Evolutionary conservation across 2,888 invertebrate genomes (phyloP), one percentile per base, ranked within the genome.

Genomic region (Orgyia antiqua): DNA sequence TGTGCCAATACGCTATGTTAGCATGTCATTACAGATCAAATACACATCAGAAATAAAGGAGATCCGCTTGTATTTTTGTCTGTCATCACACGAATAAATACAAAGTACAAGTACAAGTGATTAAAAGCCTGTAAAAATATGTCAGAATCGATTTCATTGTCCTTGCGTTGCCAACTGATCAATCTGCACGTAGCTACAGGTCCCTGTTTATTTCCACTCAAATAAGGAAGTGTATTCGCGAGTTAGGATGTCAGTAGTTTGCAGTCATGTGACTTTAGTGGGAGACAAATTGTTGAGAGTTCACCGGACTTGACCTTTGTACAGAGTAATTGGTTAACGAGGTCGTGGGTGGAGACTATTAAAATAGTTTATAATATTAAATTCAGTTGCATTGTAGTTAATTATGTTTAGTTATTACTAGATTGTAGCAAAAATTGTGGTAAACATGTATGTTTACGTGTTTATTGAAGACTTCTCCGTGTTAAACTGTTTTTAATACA

Each of bases 261-360:
- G 29, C 29, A 21, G 9, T 32, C 31, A 29, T 31, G 23, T 21
- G 32, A 36, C 36, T 31, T 30, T 13, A 31, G 31, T 9, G 31
- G 36, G 36, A 36, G 53, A 67, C 58, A 52, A 66, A 67, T 73
- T 70, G 68, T 58, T 60, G 57, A 58, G 60, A 67, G 73, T 71
- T 76, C 76, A 70, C 55, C 58, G 67, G 68, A 69, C 72, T 76
- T 82, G 80, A 80, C 79, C 79, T 73, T 68, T 40, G 42, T 48
- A 54, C 51, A 35, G 40, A 50, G 49, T 50, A 55, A 58, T 61
- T 65, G 53, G 42, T 21, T 49, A 42, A 53, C 42, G 33, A 13
- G 28, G 24, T 19, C 20, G 53, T 51, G 51, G 58, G 61, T 51
- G 62, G 42, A 34, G 45, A 38, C 45, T n/a, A 41, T 53, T 58